phyloP scores from a whole-genome alignment of 2,888 invertebrate species.

The Drosophila demipolita region DNA sequence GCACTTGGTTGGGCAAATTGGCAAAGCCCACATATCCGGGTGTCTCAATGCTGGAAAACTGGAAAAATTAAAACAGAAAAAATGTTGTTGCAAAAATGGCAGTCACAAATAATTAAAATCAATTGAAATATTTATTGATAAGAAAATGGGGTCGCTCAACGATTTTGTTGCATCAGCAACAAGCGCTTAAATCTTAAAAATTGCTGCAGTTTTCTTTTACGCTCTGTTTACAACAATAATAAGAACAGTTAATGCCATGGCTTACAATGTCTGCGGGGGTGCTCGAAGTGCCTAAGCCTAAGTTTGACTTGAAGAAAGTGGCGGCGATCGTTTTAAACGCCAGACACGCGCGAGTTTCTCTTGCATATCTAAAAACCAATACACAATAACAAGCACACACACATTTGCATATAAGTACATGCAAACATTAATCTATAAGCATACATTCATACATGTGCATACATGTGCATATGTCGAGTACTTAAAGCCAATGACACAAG shows the following conservation, averaged over 20 bases:
- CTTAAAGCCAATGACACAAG: slow-evolving; percentile 46
- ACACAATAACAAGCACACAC: slow-evolving; percentile 23
- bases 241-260: background rate
- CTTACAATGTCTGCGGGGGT: slow-evolving; percentile 13
- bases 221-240: background rate
- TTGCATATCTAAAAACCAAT: slow-evolving; percentile 34
- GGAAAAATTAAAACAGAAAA: slow-evolving; percentile 26
- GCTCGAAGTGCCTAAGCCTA: slow-evolving; percentile 19
- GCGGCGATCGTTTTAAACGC: slow-evolving; percentile 44
- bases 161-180: slow-evolving; percentile 19
- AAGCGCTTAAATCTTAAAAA: background rate
- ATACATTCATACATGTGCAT: background rate
- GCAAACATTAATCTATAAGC: slow-evolving; percentile 26
- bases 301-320: slow-evolving; percentile 53
- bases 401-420: slow-evolving; percentile 14
- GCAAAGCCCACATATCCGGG: slow-evolving; percentile 92
- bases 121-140: slow-evolving; percentile 33
- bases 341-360: slow-evolving; percentile 61
- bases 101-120: slow-evolving; percentile 14
- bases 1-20: slow-evolving; percentile 98
- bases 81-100: slow-evolving; percentile 34
- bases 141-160: too few relatives aligned
- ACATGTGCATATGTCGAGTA: slow-evolving; percentile 7
- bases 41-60: slow-evolving; percentile 94
- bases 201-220: slow-evolving; percentile 4